Percentiles rank a stretch among this genome's conserved stretches.
Conservation (phyloP, 2,113 vertebrate species). For the Phrynosoma platyrhinos region DNA sequence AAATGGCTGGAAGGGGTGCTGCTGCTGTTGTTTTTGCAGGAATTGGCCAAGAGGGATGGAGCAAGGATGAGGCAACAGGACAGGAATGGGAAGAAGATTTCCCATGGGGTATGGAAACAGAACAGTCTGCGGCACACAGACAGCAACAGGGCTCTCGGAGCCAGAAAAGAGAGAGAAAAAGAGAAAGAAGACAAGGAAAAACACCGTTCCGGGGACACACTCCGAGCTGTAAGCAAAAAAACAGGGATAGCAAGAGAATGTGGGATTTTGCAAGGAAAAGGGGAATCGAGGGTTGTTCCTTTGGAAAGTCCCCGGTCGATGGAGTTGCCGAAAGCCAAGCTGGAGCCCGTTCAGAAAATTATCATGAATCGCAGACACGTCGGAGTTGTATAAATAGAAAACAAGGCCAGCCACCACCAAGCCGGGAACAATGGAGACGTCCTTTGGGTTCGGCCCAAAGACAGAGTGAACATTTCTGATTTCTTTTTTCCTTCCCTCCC, state of each 20-base stretch:
- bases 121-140: neutral
- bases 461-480: neutral
- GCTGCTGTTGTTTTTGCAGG: neutral
- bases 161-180: neutral
- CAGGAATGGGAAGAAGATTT: neutral
- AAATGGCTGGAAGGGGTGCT: neutral
- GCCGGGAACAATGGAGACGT: neutral
- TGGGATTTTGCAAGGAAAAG: no score
- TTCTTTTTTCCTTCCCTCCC: no score
- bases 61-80: neutral
- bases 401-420: slow-evolving; percentile 12
- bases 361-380: slow-evolving; percentile 32
- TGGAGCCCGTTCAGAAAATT: slow-evolving; percentile 23
- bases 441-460: neutral
- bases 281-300: neutral
- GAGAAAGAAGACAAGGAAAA: neutral
- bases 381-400: slow-evolving; percentile 35
- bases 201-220: neutral
- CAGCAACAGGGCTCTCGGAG: neutral
- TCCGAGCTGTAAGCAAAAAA: neutral
- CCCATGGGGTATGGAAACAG: neutral
- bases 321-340: neutral
- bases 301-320: neutral
- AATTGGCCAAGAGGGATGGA: no score
- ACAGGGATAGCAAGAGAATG: no score